Conservation (phyloP, 2,888 invertebrate genomes). For the Caenorhabditis angaria region DNA sequence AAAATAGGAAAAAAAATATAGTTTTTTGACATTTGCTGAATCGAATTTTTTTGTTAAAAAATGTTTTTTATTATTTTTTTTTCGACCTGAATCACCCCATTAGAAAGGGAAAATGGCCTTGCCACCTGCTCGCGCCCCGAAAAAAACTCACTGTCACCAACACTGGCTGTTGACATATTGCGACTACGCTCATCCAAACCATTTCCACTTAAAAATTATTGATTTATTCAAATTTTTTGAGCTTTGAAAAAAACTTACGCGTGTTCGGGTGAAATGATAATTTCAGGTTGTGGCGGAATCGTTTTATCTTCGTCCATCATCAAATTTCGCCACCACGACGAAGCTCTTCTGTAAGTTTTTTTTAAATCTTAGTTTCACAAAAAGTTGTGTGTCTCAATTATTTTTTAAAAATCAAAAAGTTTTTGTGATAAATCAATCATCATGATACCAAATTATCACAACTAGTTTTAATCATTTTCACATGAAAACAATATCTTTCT, state of each 20-base stretch:
- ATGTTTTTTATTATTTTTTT: too few species aligned
- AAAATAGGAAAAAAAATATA: too few species aligned
- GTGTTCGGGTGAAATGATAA: conserved; percentile 44
- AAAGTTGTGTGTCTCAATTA: neutral
- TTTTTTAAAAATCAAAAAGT: neutral
- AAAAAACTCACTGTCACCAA: conserved; percentile 53
- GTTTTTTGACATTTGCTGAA: too few species aligned
- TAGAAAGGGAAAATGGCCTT: neutral
- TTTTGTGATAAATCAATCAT: too few species aligned
- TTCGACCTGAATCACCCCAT: too few species aligned
- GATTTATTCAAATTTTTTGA: neutral
- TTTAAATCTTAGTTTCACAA: neutral
- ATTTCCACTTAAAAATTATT: conserved; percentile 36
- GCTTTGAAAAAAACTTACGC: conserved; percentile 23
- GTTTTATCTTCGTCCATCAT: conserved; percentile 54
- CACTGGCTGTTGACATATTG: conserved; percentile 58
- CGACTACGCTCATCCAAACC: conserved; percentile 49
- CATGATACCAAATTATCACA: too few species aligned
- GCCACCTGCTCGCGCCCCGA: neutral
- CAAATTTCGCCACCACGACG: conserved; percentile 57
- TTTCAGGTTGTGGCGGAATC: conserved; percentile 40
- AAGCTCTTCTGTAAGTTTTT: conserved; percentile 36
- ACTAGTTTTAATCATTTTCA: too few species aligned
- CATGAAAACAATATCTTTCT: neutral
- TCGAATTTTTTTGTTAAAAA: too few species aligned